These are phyloP conservation scores for Notolabrus celidotus DNA, from an alignment of 2,797 vertebrate species.

Conservation along the genomic window DNA sequence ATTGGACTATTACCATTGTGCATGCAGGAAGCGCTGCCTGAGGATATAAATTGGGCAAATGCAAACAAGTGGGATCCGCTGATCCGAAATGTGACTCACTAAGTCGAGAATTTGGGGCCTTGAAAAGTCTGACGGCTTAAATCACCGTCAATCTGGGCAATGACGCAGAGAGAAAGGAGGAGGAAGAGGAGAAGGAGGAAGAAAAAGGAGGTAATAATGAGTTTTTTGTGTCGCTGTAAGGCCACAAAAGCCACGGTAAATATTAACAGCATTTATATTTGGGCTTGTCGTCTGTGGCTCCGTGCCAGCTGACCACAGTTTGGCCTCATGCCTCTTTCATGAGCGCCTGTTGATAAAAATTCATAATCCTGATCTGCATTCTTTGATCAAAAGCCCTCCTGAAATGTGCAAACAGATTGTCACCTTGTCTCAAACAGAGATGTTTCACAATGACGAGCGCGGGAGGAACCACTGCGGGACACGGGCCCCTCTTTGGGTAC, in stretches of 20 bases:
- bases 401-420: constrained; percentile 55
- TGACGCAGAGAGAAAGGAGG: constrained; percentile 33
- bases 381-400: constrained; percentile 54
- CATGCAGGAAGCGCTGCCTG: constrained; percentile 47
- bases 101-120: constrained; percentile 61
- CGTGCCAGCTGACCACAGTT: constrained; percentile 54
- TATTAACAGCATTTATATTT: constrained; percentile 41
- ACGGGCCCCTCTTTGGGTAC: constrained; percentile 40
- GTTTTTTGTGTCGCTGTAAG: constrained; percentile 23
- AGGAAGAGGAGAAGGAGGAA: constrained; percentile 7
- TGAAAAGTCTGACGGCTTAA: constrained; percentile 68
- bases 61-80: constrained; percentile 64
- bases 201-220: constrained; percentile 31
- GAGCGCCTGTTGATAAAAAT: constrained; percentile 48
- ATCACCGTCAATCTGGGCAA: constrained; percentile 63
- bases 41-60: constrained; percentile 63
- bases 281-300: constrained; percentile 39
- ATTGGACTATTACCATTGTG: constrained; percentile 59
- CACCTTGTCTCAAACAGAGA: constrained; percentile 56
- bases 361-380: constrained; percentile 51
- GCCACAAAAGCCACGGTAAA: constrained; percentile 40
- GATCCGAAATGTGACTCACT: constrained; percentile 67
- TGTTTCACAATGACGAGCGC: constrained; percentile 43
- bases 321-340: constrained; percentile 58
- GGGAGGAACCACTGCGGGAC: constrained; percentile 47